Conservation (phyloP, 2,888 invertebrate genomes). For the Willowsia nigromaculata region DNA sequence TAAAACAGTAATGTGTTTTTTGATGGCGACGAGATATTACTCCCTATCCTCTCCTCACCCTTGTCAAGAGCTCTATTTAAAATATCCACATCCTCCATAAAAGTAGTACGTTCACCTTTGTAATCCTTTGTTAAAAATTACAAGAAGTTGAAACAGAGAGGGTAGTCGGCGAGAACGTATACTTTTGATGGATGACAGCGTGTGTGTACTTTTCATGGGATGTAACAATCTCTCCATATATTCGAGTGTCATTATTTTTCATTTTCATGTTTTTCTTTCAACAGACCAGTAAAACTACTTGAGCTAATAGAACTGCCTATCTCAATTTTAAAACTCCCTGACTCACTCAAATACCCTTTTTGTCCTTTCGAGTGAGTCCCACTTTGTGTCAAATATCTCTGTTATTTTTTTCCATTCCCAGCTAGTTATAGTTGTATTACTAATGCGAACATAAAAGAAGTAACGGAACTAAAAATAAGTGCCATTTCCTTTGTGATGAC, state of each 20-base stretch:
- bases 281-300: background rate
- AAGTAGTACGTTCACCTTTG: constrained; percentile 23
- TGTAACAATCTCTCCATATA: background rate
- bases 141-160: background rate
- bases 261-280: background rate
- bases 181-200: constrained; percentile 21
- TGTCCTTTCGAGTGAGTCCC: background rate
- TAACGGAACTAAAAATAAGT: background rate
- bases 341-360: background rate
- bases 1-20: constrained; percentile 22
- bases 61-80: constrained; percentile 32
- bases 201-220: background rate
- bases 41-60: background rate
- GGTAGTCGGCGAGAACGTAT: background rate
- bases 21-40: background rate
- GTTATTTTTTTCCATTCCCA: background rate
- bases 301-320: background rate
- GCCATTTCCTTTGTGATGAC: background rate
- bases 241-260: background rate
- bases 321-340: constrained; percentile 10
- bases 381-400: background rate
- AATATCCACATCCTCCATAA: background rate
- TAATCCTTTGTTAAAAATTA: constrained; percentile 46
- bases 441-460: background rate
- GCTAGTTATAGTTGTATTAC: background rate